A percentile compares a stretch with the other conserved stretches of the same genome.
These are phyloP conservation scores for Scaptomyza parva DNA, from an alignment of 2,888 invertebrate species.

Conservation along the genomic window DNA sequence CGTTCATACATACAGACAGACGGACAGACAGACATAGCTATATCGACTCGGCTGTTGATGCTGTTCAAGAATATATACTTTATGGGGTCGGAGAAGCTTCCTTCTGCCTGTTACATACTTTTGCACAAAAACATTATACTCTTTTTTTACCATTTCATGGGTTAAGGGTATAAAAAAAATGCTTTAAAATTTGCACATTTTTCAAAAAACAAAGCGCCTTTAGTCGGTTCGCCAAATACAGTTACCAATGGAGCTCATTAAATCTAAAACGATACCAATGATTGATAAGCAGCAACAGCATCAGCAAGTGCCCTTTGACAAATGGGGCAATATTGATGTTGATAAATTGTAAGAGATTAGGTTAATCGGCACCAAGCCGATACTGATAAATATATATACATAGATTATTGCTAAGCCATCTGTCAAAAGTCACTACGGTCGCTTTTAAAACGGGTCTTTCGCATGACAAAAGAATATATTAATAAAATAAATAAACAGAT, in stretches of 20 bases:
- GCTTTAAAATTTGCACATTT: conserved; percentile 13
- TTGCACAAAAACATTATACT: too few species aligned
- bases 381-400: conserved; percentile 47
- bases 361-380: conserved; percentile 34
- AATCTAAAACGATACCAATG: conserved; percentile 71
- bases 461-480: conserved; percentile 12
- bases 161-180: too few species aligned
- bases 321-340: conserved; percentile 46
- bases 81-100: too few species aligned
- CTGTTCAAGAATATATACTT: too few species aligned
- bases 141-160: too few species aligned
- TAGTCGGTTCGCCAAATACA: conserved; percentile 37
- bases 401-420: conserved; percentile 36
- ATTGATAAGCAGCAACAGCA: conserved; percentile 34
- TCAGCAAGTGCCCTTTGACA: conserved; percentile 22
- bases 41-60: too few species aligned
- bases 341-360: conserved; percentile 63
- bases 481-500: conserved; percentile 7
- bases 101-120: too few species aligned
- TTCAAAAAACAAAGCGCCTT: not conserved
- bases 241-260: conserved; percentile 63
- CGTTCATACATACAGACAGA: too few species aligned
- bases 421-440: conserved; percentile 48
- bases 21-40: too few species aligned
- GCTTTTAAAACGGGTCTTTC: conserved; percentile 64